Evolutionary conservation across 2,888 invertebrate genomes (phyloP).

Genomic region (Rhopalosiphum nymphaeae): DNA sequence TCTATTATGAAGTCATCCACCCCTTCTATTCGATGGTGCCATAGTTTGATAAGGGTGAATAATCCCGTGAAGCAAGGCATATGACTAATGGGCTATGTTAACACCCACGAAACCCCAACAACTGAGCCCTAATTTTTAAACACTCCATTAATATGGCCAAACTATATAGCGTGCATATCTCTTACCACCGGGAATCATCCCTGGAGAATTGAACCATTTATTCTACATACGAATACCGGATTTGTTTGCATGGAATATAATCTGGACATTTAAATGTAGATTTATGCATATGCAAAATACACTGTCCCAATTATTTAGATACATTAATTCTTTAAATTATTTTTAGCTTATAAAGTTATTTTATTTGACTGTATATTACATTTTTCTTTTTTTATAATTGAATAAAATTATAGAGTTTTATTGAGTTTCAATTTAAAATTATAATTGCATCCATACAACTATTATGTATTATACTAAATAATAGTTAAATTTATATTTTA

Average conservation of each 20-base stretch:
- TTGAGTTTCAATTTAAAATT: neutral
- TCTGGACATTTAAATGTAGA: slow-evolving; percentile 24
- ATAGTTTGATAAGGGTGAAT: slow-evolving; percentile 35
- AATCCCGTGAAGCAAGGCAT: neutral
- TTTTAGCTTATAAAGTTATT: neutral
- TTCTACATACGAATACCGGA: slow-evolving; percentile 21
- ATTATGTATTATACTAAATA: neutral
- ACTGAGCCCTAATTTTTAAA: slow-evolving; percentile 63
- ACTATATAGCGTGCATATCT: slow-evolving; percentile 13
- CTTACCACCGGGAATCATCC: slow-evolving; percentile 43
- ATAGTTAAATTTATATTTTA: neutral
- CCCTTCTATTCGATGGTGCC: slow-evolving; percentile 40
- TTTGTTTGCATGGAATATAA: slow-evolving; percentile 38
- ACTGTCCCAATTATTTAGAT: neutral
- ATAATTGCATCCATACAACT: neutral
- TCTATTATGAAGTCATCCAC: slow-evolving; percentile 61
- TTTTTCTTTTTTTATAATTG: neutral
- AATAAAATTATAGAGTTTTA: too few species aligned
- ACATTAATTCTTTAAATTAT: neutral
- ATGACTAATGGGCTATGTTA: slow-evolving; percentile 65
- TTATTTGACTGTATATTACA: neutral
- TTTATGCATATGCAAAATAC: neutral
- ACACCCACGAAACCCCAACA: slow-evolving; percentile 63
- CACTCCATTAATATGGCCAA: slow-evolving; percentile 56
- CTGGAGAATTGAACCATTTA: slow-evolving; percentile 54